A percentile compares a stretch with the other conserved stretches of the same genome.
Conservation (phyloP, 1,140 invertebrate genomes). For the Monochamus saltuarius region DNA sequence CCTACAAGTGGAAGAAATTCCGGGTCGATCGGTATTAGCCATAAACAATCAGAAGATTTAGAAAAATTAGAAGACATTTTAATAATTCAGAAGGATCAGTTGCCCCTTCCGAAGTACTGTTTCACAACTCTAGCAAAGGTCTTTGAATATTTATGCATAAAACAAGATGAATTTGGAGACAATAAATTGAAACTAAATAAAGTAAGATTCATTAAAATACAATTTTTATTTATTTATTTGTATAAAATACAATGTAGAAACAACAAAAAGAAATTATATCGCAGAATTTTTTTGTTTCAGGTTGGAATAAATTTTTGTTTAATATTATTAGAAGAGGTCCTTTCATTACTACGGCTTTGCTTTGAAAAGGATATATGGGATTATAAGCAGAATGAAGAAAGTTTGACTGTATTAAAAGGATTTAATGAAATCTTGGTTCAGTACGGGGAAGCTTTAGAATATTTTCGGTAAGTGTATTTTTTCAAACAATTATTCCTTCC, state of each 20-base stretch:
- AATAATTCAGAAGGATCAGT: constrained; percentile 50
- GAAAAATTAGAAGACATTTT: constrained; percentile 1
- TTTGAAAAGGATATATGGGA: constrained; percentile 34
- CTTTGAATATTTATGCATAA: constrained; percentile 47
- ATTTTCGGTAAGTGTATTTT: constrained; percentile 50
- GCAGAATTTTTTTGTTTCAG: constrained; percentile 35
- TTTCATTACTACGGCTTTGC: constrained; percentile 38
- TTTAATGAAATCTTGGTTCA: constrained; percentile 41
- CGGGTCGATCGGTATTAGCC: not conserved
- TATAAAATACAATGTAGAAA: too few species aligned
- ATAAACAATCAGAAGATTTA: not conserved
- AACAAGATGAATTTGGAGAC: constrained; percentile 30
- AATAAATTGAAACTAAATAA: constrained; percentile 31
- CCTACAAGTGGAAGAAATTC: too few species aligned
- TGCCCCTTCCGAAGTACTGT: constrained; percentile 56
- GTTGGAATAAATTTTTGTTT: constrained; percentile 43
- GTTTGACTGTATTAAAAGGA: constrained; percentile 32
- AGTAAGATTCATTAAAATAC: too few species aligned
- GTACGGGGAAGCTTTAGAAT: constrained; percentile 53
- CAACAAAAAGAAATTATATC: too few species aligned
- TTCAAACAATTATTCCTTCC: constrained; percentile 12
- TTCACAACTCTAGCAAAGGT: constrained; percentile 53
- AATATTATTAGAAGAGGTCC: constrained; percentile 37
- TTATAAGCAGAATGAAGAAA: constrained; percentile 16
- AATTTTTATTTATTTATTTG: too few species aligned